phyloP scores from a whole-genome alignment of 2,888 invertebrate species.

The Heliconius aoede region DNA sequence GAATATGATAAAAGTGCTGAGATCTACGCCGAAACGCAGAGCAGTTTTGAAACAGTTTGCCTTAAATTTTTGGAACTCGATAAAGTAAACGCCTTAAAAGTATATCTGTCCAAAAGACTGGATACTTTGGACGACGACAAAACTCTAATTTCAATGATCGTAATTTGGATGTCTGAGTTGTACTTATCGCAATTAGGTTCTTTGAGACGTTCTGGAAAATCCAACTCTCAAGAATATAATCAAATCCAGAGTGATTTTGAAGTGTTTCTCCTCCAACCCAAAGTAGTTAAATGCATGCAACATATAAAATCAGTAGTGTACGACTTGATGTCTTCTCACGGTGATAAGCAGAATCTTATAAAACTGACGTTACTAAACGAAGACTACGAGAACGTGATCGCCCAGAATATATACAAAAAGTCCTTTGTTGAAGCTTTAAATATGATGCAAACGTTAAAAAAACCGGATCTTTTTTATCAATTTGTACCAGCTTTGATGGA shows the following conservation, averaged over 20 bases:
- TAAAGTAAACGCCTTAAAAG: slow-evolving; percentile 93
- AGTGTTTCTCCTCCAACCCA: slow-evolving; percentile 87
- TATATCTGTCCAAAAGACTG: slow-evolving; percentile 93
- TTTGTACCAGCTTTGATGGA: slow-evolving; percentile 95
- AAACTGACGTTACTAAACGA: slow-evolving; percentile 94
- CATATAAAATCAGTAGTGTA: slow-evolving; percentile 93
- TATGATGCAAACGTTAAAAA: slow-evolving; percentile 89
- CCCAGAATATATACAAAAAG: slow-evolving; percentile 93
- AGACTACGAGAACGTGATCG: slow-evolving; percentile 96
- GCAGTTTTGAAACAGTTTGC: slow-evolving; percentile 97
- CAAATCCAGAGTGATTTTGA: slow-evolving; percentile 90
- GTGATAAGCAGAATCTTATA: slow-evolving; percentile 95
- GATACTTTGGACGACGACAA: slow-evolving; percentile 89
- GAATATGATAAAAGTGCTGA: slow-evolving; percentile 93
- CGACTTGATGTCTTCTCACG: slow-evolving; percentile 96
- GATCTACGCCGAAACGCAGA: slow-evolving; percentile 94
- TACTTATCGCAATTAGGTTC: slow-evolving; percentile 95
- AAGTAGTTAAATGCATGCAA: slow-evolving; percentile 90
- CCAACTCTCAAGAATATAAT: slow-evolving; percentile 78
- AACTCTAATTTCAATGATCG: slow-evolving; percentile 95
- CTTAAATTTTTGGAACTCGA: slow-evolving; percentile 93
- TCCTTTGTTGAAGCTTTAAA: slow-evolving; percentile 89
- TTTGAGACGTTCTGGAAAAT: slow-evolving; percentile 80
- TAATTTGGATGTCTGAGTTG: slow-evolving; percentile 97
- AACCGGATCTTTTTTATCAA: slow-evolving; percentile 93